Evolutionary conservation across 2,888 invertebrate genomes (phyloP).

Genomic region (Caprella mutica): DNA sequence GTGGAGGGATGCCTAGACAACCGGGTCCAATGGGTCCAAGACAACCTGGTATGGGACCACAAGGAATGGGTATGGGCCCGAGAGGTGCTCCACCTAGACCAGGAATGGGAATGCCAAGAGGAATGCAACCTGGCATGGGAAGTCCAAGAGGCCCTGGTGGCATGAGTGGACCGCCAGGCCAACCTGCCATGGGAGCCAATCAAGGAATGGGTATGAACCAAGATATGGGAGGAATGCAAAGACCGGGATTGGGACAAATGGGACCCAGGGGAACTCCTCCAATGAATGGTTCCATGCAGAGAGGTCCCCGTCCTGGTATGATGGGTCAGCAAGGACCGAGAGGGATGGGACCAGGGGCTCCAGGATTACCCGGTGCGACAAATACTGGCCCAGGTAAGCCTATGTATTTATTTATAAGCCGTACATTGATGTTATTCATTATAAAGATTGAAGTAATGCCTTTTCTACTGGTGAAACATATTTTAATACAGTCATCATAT

Average conservation of each 20-base stretch:
- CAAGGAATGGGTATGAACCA: constrained; percentile 27
- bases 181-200: constrained; percentile 14
- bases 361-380: constrained; percentile 14
- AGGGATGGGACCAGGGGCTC: constrained; percentile 21
- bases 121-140: constrained; percentile 32
- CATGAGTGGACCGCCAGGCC: too few species aligned
- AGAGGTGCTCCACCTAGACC: constrained; percentile 20
- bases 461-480: too few species aligned
- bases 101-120: constrained; percentile 15
- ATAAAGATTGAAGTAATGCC: too few species aligned
- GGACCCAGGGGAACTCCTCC: constrained; percentile 24
- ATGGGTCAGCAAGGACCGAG: constrained; percentile 30
- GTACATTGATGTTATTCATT: too few species aligned
- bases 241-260: constrained; percentile 29
- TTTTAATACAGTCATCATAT: too few species aligned
- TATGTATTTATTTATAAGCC: too few species aligned
- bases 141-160: neutral
- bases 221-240: constrained; percentile 12
- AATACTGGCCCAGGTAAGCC: too few species aligned
- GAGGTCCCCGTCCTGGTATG: constrained; percentile 32
- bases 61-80: constrained; percentile 20
- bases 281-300: constrained; percentile 25
- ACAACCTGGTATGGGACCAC: constrained; percentile 22
- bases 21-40: constrained; percentile 21
- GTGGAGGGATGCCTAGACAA: constrained; percentile 16